These are phyloP conservation scores for Cyanistes caeruleus DNA, from an alignment of 2,113 vertebrate genomes.

Conservation along the genomic window DNA sequence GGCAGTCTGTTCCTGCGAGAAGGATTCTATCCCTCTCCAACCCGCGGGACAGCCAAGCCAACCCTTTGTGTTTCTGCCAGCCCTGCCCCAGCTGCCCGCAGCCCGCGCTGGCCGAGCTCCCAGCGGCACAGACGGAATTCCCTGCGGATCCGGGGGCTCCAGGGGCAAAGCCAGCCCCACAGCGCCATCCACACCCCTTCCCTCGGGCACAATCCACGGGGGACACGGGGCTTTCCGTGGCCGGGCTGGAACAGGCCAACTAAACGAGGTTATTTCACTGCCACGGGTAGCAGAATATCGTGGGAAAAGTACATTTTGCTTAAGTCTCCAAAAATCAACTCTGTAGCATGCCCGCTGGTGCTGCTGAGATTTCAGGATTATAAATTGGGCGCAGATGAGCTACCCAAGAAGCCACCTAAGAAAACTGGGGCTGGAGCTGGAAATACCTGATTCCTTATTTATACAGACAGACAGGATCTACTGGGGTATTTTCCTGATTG, in stretches of 20 bases:
- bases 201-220: rapidly evolving
- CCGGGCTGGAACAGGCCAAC: background rate
- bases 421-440: background rate
- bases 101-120: background rate
- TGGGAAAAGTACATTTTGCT: background rate
- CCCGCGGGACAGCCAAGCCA: background rate
- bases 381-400: background rate
- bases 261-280: background rate
- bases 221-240: rapidly evolving
- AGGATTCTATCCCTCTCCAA: background rate
- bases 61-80: rapidly evolving
- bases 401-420: background rate
- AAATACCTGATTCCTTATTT: background rate
- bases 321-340: background rate
- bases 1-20: too few relatives aligned
- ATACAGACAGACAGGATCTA: rapidly evolving
- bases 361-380: background rate
- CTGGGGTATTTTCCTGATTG: background rate
- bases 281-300: rapidly evolving
- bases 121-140: background rate
- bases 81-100: background rate
- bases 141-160: rapidly evolving
- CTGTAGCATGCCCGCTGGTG: background rate
- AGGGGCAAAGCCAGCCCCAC: background rate
- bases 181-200: rapidly evolving